These are phyloP conservation scores for Halichondria panicea DNA, from an alignment of 37 sponge, comb jelly and placozoan genomes.

Conservation along the genomic window DNA sequence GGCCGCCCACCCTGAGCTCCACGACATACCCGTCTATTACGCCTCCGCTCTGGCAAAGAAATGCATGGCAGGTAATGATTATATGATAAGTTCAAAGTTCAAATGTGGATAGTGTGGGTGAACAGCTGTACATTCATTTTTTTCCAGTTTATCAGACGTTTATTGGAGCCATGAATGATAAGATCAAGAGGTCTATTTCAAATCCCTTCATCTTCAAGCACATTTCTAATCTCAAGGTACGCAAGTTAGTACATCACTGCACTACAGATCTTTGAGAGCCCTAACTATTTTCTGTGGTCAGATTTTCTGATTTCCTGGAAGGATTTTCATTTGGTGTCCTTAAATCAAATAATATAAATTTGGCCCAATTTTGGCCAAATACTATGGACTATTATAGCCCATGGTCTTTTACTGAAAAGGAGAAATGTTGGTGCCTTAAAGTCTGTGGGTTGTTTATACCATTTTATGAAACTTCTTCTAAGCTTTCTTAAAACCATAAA, in stretches of 20 bases:
- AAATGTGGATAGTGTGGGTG: neutral
- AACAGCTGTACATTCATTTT: neutral
- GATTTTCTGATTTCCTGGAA: neutral
- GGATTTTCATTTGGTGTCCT: neutral
- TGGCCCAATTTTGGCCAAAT: too few species aligned
- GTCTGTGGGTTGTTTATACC: too few species aligned
- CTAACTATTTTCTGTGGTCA: neutral
- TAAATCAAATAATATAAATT: neutral
- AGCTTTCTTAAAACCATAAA: too few species aligned
- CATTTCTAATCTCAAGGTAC: slow-evolving; percentile 91
- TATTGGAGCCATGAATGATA: slow-evolving; percentile 98
- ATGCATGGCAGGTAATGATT: slow-evolving; percentile 90
- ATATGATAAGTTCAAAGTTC: neutral
- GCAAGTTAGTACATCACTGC: neutral
- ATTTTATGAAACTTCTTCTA: too few species aligned
- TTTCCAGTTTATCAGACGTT: slow-evolving; percentile 93
- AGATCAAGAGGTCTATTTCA: slow-evolving; percentile 83
- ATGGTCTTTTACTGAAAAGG: too few species aligned
- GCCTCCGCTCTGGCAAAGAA: slow-evolving; percentile 98
- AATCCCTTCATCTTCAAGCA: slow-evolving; percentile 99
- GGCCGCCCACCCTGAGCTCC: slow-evolving; percentile 96
- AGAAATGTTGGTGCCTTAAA: too few species aligned
- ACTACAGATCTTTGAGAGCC: too few species aligned
- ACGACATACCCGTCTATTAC: slow-evolving; percentile 98
- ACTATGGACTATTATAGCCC: too few species aligned